Conservation (phyloP, 2,113 vertebrate species). For the Dendropsophus ebraccatus region DNA sequence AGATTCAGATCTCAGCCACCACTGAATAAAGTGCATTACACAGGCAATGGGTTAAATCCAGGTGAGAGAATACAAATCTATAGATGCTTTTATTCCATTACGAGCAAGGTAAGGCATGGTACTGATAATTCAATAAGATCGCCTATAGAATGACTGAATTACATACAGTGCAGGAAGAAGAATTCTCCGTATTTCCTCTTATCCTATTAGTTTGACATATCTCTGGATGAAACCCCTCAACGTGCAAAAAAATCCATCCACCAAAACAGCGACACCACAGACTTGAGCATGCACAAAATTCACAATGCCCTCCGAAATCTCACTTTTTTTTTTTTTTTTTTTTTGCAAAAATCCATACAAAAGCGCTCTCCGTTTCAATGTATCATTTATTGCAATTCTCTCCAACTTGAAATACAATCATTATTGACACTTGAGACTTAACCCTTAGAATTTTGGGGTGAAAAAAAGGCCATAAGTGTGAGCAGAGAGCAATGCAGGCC, state of each 20-base stretch:
- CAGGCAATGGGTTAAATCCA: not conserved
- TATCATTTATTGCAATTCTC: conserved; percentile 5
- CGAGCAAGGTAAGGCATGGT: not conserved
- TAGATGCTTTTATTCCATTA: not conserved
- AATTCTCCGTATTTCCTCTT: not conserved
- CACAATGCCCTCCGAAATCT: not conserved
- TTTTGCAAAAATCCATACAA: conserved; percentile 16
- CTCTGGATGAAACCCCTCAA: not conserved
- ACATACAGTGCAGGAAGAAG: not conserved
- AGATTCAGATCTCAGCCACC: not conserved
- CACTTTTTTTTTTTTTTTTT: too few relatives aligned
- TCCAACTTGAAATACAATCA: not conserved
- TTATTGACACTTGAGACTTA: not conserved
- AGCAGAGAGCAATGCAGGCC: not conserved
- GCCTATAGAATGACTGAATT: not conserved
- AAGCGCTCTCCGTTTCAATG: not conserved
- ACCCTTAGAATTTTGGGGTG: not conserved
- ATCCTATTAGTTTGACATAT: not conserved
- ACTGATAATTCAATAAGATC: not conserved
- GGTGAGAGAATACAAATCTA: not conserved
- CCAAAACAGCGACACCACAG: not conserved
- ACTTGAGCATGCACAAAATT: not conserved
- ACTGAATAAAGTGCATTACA: not conserved
- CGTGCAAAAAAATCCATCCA: not conserved
- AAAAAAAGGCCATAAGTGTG: not conserved